phyloP scores from a whole-genome alignment of 2,888 invertebrate genomes.

The Plebejus anna region DNA sequence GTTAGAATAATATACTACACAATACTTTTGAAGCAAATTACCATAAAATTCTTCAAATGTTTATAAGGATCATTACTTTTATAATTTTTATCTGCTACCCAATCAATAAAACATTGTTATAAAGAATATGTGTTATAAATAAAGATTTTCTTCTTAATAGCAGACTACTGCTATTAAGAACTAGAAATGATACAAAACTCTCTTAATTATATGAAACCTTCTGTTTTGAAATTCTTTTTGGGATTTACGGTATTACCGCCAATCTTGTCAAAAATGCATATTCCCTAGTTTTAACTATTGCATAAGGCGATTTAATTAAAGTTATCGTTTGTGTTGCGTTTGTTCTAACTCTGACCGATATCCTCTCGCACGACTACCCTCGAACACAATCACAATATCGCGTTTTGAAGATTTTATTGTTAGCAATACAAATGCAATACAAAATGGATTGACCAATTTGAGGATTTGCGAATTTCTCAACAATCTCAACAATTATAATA shows the following conservation, averaged over 20 bases:
- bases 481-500: no score
- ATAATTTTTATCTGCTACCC: no score
- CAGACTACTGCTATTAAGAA: no score
- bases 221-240: no score
- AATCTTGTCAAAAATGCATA: no score
- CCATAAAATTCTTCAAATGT: not conserved
- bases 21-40: not conserved
- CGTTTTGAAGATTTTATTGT: not conserved
- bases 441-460: not conserved
- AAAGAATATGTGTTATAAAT: no score
- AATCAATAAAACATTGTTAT: no score
- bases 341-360: constrained; percentile 1
- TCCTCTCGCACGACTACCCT: not conserved
- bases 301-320: constrained; percentile 1
- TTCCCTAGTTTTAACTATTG: not conserved
- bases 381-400: not conserved
- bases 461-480: not conserved
- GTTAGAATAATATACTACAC: not conserved
- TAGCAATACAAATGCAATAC: not conserved
- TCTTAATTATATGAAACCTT: no score
- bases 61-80: not conserved
- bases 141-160: no score
- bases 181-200: no score
- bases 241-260: no score
- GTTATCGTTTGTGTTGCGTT: constrained; percentile 2